Base-by-base conservation (phyloP, 2,888 invertebrate species). In the Tenthredo distinguenda region DNA sequence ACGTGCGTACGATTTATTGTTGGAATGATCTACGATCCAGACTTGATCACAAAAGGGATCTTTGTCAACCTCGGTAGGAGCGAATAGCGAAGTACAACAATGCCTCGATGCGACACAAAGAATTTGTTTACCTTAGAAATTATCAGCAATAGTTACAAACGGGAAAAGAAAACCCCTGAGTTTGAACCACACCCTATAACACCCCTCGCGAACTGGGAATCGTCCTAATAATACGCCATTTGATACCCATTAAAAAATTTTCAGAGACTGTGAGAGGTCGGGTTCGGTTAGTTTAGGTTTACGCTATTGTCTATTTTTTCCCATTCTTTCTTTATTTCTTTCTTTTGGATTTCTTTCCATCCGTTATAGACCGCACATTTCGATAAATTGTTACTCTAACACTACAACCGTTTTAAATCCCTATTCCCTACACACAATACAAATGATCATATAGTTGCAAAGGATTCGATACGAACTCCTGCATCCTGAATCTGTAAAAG, bases 121-220 rank as follows among this genome's bases (percentile, higher is more conserved):
- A 83, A 83, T 83, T 84, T 88, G 87, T 90, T 90, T 90, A 89
- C 86, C 87, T 71, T 86, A 76, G 85, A 90, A 90, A 90, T 89
- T 89, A 89, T 88, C 88, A 85, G 79, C 85, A 87, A 85, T 74
- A 84, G 72, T 7, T 47, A 12, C 47, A 31, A 40, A 43, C 18
- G 31, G 68, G 47, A 71, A 83, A 40, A 37, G 50, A 77, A 77
- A 55, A 18, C 34, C 62, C 58, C 58, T 7, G 9, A 40, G 21
- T 40, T 40, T n/a, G 10, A 37, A 26, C 81, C 81, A 34, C 37
- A 62, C 81, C 58, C 62, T 62, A 26, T 21, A 26, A 21, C 15
- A 58, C 26, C 58, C 58, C 40, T n/a, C 6, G 9, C 62, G 40
- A 62, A 40, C 55, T 77, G 21, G 12, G 7, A 37, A 21, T 40